These are phyloP conservation scores for Triplophysa rosa DNA, from an alignment of 2,113 vertebrate genomes.

Conservation along the genomic window DNA sequence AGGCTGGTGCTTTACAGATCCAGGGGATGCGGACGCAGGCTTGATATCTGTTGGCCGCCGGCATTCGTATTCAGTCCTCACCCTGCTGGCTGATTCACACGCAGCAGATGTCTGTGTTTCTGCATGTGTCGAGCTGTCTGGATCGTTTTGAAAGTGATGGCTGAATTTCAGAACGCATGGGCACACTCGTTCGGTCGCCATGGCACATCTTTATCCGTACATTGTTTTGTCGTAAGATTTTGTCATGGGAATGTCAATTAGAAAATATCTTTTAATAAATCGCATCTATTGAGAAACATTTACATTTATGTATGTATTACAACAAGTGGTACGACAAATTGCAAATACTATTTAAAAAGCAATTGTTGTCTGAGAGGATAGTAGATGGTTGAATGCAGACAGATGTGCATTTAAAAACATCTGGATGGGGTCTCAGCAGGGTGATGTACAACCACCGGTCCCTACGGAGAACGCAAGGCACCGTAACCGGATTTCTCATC, in stretches of 20 bases:
- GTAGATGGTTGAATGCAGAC: slow-evolving; percentile 1
- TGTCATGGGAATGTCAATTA: slow-evolving; percentile 49
- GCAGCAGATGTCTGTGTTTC: slow-evolving; percentile 65
- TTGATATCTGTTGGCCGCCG: slow-evolving; percentile 46
- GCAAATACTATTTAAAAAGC: not conserved
- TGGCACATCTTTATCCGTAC: slow-evolving; percentile 7
- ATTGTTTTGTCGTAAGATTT: slow-evolving; percentile 37
- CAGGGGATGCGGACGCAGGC: slow-evolving; percentile 11
- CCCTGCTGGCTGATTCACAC: slow-evolving; percentile 52
- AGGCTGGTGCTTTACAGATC: not conserved
- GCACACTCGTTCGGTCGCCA: slow-evolving; percentile 56
- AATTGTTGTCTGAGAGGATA: not conserved
- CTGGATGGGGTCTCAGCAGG: slow-evolving; percentile 15
- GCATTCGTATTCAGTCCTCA: slow-evolving; percentile 62
- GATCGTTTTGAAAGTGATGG: slow-evolving; percentile 48
- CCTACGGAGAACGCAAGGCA: slow-evolving; percentile 21
- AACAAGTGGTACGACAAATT: not conserved
- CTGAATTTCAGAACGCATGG: slow-evolving; percentile 40
- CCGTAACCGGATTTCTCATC: slow-evolving; percentile 45
- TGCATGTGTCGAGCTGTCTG: slow-evolving; percentile 60
- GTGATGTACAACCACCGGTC: slow-evolving; percentile 50
- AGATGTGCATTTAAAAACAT: slow-evolving; percentile 39
- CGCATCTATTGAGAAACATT: not conserved
- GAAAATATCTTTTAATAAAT: not conserved
- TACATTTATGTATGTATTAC: not conserved